Conservation (phyloP, 2,797 vertebrate species). For the Xerus rutilus region DNA sequence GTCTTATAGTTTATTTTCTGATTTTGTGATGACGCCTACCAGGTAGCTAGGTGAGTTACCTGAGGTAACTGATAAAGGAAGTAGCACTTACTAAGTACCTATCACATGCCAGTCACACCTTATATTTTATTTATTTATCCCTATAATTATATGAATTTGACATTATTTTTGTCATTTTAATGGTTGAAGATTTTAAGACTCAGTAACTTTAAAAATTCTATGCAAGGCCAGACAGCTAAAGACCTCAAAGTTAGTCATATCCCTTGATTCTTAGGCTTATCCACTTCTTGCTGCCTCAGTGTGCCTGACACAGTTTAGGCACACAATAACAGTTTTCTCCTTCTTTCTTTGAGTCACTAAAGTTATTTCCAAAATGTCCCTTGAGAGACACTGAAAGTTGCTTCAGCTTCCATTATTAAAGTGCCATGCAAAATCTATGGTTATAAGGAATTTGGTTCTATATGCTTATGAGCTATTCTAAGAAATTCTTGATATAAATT, state of each 20-base stretch:
- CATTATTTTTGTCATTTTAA: not conserved
- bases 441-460: not conserved
- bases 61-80: not conserved
- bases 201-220: not conserved
- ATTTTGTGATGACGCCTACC: not conserved
- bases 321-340: not conserved
- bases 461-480: not conserved
- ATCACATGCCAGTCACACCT: not conserved
- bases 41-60: not conserved
- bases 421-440: not conserved
- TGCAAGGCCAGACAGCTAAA: not conserved
- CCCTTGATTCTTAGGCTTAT: not conserved
- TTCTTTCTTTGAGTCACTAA: not conserved
- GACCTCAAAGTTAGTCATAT: not conserved
- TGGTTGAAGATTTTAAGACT: not conserved
- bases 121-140: not conserved
- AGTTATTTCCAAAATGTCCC: not conserved
- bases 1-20: not conserved
- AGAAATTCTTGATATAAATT: constrained; percentile 38
- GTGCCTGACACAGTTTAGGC: not conserved
- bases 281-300: not conserved
- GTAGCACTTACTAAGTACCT: not conserved
- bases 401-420: not conserved
- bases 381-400: not conserved
- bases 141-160: not conserved